These are phyloP conservation scores for Aegypius monachus DNA, from an alignment of 2,113 vertebrate species.

Conservation along the genomic window DNA sequence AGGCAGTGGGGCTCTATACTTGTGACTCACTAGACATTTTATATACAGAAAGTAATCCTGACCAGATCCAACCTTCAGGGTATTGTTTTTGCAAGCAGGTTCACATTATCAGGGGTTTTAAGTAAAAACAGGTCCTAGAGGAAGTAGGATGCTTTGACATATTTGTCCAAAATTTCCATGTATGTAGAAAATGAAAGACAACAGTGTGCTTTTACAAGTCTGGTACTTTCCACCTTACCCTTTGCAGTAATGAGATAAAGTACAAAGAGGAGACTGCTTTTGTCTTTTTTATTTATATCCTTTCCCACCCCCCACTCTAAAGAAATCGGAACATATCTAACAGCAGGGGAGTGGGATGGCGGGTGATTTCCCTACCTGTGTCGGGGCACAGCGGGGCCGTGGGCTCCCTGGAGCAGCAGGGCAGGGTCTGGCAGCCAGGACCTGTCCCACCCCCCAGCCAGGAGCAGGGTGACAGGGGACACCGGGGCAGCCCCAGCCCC, in stretches of 20 bases:
- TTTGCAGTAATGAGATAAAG: not conserved
- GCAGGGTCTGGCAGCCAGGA: not conserved
- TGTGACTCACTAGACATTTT: not conserved
- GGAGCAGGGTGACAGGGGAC: not conserved
- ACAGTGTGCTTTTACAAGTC: not conserved
- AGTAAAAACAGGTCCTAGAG: not conserved
- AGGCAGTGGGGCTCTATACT: not conserved
- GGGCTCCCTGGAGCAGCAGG: not conserved
- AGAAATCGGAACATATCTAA: not conserved
- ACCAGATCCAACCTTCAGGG: not conserved
- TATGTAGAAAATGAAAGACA: not conserved
- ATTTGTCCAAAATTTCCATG: not conserved
- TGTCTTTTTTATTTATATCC: not conserved
- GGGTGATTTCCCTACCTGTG: not conserved
- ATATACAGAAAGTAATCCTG: not conserved
- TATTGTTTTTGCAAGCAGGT: not conserved
- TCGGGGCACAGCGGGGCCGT: fast-evolving
- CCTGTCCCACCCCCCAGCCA: not conserved
- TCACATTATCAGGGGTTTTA: not conserved
- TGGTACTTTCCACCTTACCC: not conserved
- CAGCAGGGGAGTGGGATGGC: not conserved
- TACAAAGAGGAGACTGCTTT: not conserved
- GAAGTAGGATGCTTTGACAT: not conserved
- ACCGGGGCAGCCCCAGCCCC: not conserved
- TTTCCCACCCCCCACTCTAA: not conserved